Conservation (phyloP, 2,797 vertebrate genomes). For the Chiloscyllium punctatum region DNA sequence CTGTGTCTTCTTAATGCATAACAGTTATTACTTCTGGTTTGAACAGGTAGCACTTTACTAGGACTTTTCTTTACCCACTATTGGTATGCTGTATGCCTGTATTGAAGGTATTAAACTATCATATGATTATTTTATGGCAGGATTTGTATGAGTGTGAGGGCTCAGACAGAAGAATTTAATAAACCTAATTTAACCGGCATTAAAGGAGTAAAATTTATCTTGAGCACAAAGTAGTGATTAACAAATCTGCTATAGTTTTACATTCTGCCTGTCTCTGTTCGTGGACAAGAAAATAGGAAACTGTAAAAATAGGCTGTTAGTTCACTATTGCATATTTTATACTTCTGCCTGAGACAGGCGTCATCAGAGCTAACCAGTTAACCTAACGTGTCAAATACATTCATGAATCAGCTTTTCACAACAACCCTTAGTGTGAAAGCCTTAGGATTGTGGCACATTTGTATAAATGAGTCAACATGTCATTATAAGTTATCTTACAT, state of each 20-base stretch:
- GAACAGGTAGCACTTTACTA: not conserved
- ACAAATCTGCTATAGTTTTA: not conserved
- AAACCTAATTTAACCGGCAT: not conserved
- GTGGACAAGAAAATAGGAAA: not conserved
- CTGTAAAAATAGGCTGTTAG: not conserved
- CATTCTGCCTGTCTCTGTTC: not conserved
- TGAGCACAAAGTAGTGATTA: not conserved
- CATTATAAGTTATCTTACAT: not conserved
- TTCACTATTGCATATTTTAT: not conserved
- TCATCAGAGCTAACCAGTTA: not conserved
- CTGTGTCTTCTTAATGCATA: not conserved
- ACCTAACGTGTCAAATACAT: not conserved
- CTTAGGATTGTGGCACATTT: not conserved
- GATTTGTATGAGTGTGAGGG: not conserved
- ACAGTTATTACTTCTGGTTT: conserved; percentile 5
- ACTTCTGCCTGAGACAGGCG: too few relatives aligned
- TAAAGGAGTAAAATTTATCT: not conserved
- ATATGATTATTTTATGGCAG: not conserved
- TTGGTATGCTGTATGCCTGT: too few relatives aligned
- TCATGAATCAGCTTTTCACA: not conserved
- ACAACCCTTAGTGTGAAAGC: not conserved
- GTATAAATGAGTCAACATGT: not conserved
- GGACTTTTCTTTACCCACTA: too few relatives aligned
- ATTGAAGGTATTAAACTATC: not conserved
- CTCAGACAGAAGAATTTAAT: not conserved